Evolutionary conservation across 2,888 invertebrate genomes (phyloP).

Genomic region (Xylocampa areola): DNA sequence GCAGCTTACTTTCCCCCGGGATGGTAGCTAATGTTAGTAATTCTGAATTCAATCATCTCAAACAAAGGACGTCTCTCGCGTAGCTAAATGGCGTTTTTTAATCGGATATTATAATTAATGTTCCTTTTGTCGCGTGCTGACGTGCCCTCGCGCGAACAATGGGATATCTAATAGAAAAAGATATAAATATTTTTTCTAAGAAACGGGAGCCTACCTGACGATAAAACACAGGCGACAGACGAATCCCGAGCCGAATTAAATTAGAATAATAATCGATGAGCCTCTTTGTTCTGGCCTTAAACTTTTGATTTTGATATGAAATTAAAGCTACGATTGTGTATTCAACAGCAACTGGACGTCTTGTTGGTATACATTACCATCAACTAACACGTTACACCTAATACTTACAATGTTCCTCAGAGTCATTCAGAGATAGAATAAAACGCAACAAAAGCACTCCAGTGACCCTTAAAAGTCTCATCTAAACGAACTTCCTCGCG

Average conservation of each 20-base stretch:
- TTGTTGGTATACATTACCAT: constrained; percentile 38
- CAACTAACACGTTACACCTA: constrained; percentile 6
- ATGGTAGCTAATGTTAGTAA: constrained; percentile 84
- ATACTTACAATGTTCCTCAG: constrained; percentile 12
- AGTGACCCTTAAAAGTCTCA: constrained; percentile 73
- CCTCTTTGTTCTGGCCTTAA: constrained; percentile 73
- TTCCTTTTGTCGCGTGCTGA: constrained; percentile 90
- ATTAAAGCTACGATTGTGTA: constrained; percentile 60
- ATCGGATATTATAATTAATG: constrained; percentile 91
- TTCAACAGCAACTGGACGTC: constrained; percentile 49
- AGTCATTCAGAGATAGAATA: constrained; percentile 48
- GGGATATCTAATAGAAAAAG: constrained; percentile 88
- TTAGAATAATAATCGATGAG: constrained; percentile 85
- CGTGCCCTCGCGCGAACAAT: constrained; percentile 89
- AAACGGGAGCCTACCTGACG: constrained; percentile 87
- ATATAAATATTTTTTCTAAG: constrained; percentile 88
- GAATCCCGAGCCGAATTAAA: constrained; percentile 81
- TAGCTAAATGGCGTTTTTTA: constrained; percentile 89
- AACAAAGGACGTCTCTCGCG: constrained; percentile 87
- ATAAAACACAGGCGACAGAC: constrained; percentile 86
- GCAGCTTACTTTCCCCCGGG: constrained; percentile 71
- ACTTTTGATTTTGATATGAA: constrained; percentile 60
- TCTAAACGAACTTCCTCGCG: constrained; percentile 72
- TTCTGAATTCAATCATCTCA: constrained; percentile 88
- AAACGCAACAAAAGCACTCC: constrained; percentile 65